Evolutionary conservation across 2,888 invertebrate species (phyloP).

Genomic region (Gryllus longicercus): DNA sequence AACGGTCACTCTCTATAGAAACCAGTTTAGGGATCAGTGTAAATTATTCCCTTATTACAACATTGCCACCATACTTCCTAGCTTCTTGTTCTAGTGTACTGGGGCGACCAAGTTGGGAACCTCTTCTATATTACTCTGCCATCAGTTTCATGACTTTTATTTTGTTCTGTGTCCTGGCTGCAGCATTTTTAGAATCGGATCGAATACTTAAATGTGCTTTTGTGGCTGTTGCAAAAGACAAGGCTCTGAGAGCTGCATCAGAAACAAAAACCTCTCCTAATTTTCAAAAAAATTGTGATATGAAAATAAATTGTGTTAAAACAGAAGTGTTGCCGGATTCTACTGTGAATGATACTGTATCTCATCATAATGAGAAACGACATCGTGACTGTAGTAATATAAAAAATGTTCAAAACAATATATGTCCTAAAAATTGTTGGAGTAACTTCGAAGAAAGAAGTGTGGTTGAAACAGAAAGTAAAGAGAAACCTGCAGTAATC

Average conservation of each 20-base stretch:
- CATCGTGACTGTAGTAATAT: slow-evolving; percentile 18
- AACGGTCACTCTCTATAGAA: slow-evolving; percentile 58
- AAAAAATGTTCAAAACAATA: neutral
- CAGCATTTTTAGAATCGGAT: slow-evolving; percentile 69
- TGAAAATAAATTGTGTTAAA: slow-evolving; percentile 17
- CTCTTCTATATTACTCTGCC: slow-evolving; percentile 61
- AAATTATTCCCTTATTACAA: slow-evolving; percentile 68
- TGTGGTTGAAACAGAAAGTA: slow-evolving; percentile 26
- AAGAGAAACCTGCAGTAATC: slow-evolving; percentile 23
- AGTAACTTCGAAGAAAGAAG: slow-evolving; percentile 24
- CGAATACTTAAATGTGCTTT: slow-evolving; percentile 58
- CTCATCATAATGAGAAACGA: slow-evolving; percentile 27
- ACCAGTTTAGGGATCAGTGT: slow-evolving; percentile 60
- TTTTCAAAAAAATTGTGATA: slow-evolving; percentile 12
- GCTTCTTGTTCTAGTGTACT: slow-evolving; percentile 65
- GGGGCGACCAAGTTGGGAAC: slow-evolving; percentile 75
- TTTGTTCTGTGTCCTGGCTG: slow-evolving; percentile 62
- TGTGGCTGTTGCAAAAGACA: slow-evolving; percentile 52
- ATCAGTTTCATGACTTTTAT: slow-evolving; percentile 59
- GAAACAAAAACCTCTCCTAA: neutral
- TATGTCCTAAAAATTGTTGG: slow-evolving; percentile 28
- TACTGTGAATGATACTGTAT: slow-evolving; percentile 19
- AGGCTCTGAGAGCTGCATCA: slow-evolving; percentile 38
- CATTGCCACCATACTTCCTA: slow-evolving; percentile 61
- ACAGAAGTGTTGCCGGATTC: slow-evolving; percentile 18